These are phyloP conservation scores for Lamellibrachia luymesi DNA, from an alignment of 1,140 invertebrate genomes.

Conservation along the genomic window DNA sequence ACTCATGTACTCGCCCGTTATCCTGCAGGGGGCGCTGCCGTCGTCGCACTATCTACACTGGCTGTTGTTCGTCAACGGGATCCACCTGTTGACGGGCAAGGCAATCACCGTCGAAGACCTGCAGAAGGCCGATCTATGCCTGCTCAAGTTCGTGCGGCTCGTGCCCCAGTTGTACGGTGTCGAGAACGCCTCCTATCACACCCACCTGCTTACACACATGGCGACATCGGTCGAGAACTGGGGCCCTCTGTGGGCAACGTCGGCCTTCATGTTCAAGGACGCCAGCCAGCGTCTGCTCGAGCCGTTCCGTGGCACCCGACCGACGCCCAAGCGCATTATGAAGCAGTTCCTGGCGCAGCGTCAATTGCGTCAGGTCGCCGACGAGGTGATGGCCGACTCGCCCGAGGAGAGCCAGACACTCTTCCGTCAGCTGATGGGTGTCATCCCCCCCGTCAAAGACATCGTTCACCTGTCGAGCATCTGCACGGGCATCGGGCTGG, in stretches of 20 bases:
- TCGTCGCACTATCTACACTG: background rate
- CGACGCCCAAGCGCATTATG: background rate
- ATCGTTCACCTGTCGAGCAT: background rate
- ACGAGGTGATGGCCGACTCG: background rate
- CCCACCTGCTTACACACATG: background rate
- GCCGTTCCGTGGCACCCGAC: background rate
- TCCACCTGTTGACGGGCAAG: background rate
- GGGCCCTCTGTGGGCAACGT: background rate
- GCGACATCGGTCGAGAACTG: background rate
- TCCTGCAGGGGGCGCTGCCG: constrained; percentile 1
- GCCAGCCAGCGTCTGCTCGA: background rate
- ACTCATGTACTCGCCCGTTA: background rate
- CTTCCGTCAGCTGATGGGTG: background rate
- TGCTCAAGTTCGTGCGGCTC: background rate
- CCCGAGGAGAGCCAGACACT: background rate
- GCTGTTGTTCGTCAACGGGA: background rate
- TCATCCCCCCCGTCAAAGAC: background rate
- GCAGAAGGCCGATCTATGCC: background rate
- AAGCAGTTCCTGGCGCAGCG: background rate
- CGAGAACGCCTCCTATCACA: background rate
- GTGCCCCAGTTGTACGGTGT: background rate
- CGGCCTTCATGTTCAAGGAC: background rate
- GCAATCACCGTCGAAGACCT: background rate
- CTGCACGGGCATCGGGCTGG: background rate
- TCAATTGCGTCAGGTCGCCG: background rate